Evolutionary conservation across 2,113 vertebrate species (phyloP).

Genomic region (Lipophrys pholis): DNA sequence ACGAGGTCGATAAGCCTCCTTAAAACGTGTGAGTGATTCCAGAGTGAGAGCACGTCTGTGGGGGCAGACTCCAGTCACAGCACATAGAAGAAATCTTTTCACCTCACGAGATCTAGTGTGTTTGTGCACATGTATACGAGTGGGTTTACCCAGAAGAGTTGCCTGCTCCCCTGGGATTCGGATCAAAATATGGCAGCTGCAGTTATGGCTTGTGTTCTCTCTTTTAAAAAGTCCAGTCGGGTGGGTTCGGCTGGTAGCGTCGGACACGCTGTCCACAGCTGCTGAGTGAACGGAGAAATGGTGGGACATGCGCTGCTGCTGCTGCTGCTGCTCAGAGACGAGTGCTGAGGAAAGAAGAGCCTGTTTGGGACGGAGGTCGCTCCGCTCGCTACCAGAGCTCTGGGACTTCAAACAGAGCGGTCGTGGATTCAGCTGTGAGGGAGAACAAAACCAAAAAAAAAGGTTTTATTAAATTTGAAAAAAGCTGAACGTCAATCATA

Average conservation of each 20-base stretch:
- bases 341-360: conserved; percentile 12
- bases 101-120: conserved; percentile 22
- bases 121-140: not conserved
- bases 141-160: conserved; percentile 46
- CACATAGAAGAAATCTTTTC: conserved; percentile 16
- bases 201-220: conserved; percentile 71
- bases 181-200: conserved; percentile 71
- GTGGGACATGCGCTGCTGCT: conserved; percentile 16
- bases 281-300: conserved; percentile 38
- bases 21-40: conserved; percentile 50
- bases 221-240: conserved; percentile 47
- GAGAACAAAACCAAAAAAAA: not conserved
- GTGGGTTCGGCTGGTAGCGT: conserved; percentile 38
- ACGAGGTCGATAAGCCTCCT: conserved; percentile 5
- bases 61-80: conserved; percentile 56
- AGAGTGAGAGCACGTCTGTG: conserved; percentile 35
- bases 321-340: not conserved
- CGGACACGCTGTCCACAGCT: conserved; percentile 45
- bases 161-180: conserved; percentile 51
- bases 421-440: conserved; percentile 49
- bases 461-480: too few species aligned
- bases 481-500: too few species aligned
- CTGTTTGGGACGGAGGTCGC: conserved; percentile 11
- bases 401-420: conserved; percentile 81
- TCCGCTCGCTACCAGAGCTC: conserved; percentile 80